phyloP scores from a whole-genome alignment of 2,113 vertebrate species.

The Sebastes fasciatus region DNA sequence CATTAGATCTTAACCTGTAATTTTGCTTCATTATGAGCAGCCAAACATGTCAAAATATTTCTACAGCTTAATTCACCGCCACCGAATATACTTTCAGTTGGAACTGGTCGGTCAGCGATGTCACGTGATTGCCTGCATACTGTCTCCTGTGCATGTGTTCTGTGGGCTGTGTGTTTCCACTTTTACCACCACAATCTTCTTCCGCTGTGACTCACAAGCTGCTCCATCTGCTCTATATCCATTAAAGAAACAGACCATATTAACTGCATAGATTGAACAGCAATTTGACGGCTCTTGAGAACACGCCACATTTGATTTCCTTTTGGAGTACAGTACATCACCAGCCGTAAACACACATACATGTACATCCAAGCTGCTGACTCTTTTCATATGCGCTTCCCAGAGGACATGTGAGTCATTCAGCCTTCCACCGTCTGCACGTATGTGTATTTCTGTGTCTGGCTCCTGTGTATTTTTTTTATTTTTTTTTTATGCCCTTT shows the following conservation, averaged over 20 bases:
- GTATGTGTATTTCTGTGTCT: constrained; percentile 29
- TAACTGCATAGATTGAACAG: constrained; percentile 46
- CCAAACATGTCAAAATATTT: constrained; percentile 28
- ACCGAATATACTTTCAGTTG: background rate
- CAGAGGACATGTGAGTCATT: constrained; percentile 59
- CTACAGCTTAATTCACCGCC: background rate
- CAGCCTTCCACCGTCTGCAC: constrained; percentile 16
- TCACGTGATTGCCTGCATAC: background rate
- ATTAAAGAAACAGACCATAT: constrained; percentile 62
- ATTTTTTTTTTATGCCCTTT: constrained; percentile 38
- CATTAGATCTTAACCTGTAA: background rate
- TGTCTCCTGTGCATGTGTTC: constrained; percentile 44
- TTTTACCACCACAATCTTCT: constrained; percentile 34
- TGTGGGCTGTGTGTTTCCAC: constrained; percentile 41
- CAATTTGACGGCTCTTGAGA: constrained; percentile 43
- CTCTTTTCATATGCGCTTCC: constrained; percentile 46
- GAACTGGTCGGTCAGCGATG: constrained; percentile 2
- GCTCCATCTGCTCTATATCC: constrained; percentile 50
- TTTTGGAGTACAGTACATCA: constrained; percentile 4
- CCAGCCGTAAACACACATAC: constrained; percentile 13
- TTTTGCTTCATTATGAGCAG: background rate
- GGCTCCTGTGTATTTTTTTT: constrained; percentile 12
- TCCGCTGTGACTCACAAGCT: constrained; percentile 34
- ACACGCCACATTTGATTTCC: constrained; percentile 47
- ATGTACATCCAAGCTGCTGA: constrained; percentile 38